Base-by-base conservation (phyloP, 2,888 invertebrate genomes). In the Caenorhabditis panamensis region DNA sequence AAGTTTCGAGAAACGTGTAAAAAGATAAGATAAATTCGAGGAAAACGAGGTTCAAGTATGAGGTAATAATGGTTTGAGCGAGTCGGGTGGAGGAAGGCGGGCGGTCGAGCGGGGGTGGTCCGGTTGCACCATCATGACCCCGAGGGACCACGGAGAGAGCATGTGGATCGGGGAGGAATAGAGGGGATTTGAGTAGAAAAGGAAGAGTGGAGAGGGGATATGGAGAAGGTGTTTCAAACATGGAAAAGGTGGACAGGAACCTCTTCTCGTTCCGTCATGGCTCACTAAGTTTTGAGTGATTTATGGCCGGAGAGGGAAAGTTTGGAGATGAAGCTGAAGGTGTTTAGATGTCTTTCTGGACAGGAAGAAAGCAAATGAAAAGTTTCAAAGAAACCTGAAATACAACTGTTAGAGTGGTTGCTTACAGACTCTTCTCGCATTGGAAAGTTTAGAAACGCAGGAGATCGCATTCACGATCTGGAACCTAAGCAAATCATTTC, bases 81-180 rank as follows among this genome's bases (percentile, higher is more conserved):
- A 73, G 73, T 64, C 66, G 73, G 73, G 64, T 59, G 44, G 73
- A 73, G 64, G 71, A 36, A 54, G 53, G 56, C 13, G 31, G 47
- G 58, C 28, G 47, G 53, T 18, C n/a, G 44, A 18, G 31, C 11
- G 20, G 58, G 36, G 64, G 56, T 47, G 51, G 69, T 63, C 63
- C 63, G 59, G 22, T 71, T 62, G 61, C 59, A 64, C 73, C 73
- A 63, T 56, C 56, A 66, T 51, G 73, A 66, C 73, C 73, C 73
- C 28, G 41, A 13, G 11, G 6, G 20, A 41, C 6, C 8, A 37
- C 28, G 9, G n/a, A 61, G 58, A 69, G 47, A 53, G 9, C 24
- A 26, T 44, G 41, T 16, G 28, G 58, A 28, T n/a, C 16, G 66
- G 31, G 11, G 64, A 64, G 37, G 49, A n/a, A 16, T 9, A 51